These are phyloP conservation scores for Ibidorhyncha struthersii DNA, from an alignment of 2,113 vertebrate genomes.

Conservation along the genomic window DNA sequence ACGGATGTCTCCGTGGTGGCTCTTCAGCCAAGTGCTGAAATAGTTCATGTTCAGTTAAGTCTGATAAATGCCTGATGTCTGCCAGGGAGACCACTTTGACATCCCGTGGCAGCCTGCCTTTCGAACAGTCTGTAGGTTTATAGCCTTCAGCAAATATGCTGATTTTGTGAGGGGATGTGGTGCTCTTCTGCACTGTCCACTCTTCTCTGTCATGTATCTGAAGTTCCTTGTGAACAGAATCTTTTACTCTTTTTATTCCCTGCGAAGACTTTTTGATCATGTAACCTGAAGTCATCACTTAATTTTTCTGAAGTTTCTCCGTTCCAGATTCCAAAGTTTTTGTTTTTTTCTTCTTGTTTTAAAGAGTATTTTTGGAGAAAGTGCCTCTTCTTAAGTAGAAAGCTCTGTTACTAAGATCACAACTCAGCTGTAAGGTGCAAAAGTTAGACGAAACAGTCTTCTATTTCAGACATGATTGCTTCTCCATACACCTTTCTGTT, in stretches of 20 bases:
- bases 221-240: not conserved
- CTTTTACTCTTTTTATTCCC: not conserved
- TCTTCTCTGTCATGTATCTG: not conserved
- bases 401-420: not conserved
- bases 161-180: not conserved
- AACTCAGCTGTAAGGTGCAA: not conserved
- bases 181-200: not conserved
- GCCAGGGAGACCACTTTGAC: not conserved
- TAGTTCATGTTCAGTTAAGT: not conserved
- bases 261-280: not conserved
- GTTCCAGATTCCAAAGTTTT: not conserved
- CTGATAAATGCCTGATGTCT: not conserved
- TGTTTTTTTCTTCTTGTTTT: not conserved
- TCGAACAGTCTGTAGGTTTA: not conserved
- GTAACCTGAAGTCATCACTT: not conserved
- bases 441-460: not conserved
- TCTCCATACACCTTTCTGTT: not conserved
- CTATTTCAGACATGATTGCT: not conserved
- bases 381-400: not conserved
- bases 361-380: not conserved
- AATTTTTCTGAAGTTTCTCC: not conserved
- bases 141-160: not conserved
- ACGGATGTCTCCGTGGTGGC: fast-evolving
- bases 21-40: not conserved
- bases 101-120: not conserved